Percentiles rank a stretch among this genome's conserved stretches.
Evolutionary conservation across 2,888 invertebrate genomes (phyloP).

Genomic region (Heteromyza rotundicornis): DNA sequence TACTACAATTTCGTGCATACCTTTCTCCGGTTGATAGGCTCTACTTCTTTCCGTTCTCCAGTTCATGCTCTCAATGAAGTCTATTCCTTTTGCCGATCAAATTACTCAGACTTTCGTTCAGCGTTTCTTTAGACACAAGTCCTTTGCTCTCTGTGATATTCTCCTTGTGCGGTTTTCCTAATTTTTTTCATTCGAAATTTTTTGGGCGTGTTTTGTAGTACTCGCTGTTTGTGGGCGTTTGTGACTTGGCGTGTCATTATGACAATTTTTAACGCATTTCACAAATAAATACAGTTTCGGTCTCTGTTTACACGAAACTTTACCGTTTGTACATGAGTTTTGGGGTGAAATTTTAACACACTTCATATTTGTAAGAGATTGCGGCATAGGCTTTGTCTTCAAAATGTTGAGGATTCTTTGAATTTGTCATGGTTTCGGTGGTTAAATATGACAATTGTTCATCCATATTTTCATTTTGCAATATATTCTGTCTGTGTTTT

Average conservation of each 20-base stretch:
- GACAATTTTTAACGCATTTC: slow-evolving; percentile 48
- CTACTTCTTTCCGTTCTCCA: too few species aligned
- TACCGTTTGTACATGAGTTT: too few species aligned
- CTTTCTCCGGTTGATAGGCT: slow-evolving; percentile 22
- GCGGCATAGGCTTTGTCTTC: too few species aligned
- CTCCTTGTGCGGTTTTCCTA: slow-evolving; percentile 43
- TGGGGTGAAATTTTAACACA: too few species aligned
- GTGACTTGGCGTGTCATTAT: slow-evolving; percentile 42
- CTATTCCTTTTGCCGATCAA: slow-evolving; percentile 23
- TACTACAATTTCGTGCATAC: slow-evolving; percentile 49
- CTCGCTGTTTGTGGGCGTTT: slow-evolving; percentile 35
- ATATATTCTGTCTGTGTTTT: too few species aligned
- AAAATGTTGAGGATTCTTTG: too few species aligned
- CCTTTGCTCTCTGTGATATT: neutral
- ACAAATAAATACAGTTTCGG: too few species aligned
- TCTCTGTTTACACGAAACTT: too few species aligned
- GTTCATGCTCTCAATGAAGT: neutral
- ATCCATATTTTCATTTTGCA: too few species aligned
- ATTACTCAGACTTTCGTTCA: slow-evolving; percentile 9
- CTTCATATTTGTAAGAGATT: too few species aligned
- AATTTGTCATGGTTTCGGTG: too few species aligned
- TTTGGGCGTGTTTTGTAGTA: slow-evolving; percentile 1
- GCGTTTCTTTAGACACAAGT: neutral
- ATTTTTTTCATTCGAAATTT: slow-evolving; percentile 20
- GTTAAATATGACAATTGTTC: too few species aligned